Percentiles rank a stretch among this genome's conserved stretches.
phyloP scores from a whole-genome alignment of 2,113 vertebrate species.

The Plectropomus leopardus region DNA sequence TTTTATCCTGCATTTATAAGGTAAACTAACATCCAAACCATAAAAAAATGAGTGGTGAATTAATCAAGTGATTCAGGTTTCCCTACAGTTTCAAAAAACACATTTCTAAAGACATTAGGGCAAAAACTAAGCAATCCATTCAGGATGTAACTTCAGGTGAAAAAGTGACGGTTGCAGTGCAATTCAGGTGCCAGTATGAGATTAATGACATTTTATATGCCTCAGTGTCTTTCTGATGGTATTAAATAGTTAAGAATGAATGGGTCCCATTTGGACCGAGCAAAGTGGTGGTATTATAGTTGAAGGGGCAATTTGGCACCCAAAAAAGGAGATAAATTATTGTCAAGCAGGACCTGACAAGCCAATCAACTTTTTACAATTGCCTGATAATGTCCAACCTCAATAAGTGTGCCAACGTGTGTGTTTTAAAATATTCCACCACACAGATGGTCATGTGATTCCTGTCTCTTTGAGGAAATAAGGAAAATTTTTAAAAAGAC shows the following conservation, averaged over 20 bases:
- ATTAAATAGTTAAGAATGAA: background rate
- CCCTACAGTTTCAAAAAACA: background rate
- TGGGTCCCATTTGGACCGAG: background rate
- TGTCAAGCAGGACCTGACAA: background rate
- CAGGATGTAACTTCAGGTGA: background rate
- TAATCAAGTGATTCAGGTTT: background rate
- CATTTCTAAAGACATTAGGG: background rate
- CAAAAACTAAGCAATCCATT: background rate
- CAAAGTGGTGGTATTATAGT: background rate
- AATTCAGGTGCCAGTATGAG: background rate
- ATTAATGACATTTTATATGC: too few species aligned
- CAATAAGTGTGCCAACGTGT: background rate
- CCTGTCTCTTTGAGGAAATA: background rate
- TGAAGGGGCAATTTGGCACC: background rate
- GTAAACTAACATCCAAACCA: too few species aligned
- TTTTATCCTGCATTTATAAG: background rate
- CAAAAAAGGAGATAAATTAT: background rate
- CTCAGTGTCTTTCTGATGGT: background rate
- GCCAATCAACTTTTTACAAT: background rate
- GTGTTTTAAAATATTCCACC: background rate
- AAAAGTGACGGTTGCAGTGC: background rate
- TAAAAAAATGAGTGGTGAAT: background rate
- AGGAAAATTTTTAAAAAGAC: background rate
- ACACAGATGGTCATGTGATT: background rate
- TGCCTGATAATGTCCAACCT: background rate